phyloP scores from a whole-genome alignment of 2,888 invertebrate genomes.

The Temnothorax ravouxi region DNA sequence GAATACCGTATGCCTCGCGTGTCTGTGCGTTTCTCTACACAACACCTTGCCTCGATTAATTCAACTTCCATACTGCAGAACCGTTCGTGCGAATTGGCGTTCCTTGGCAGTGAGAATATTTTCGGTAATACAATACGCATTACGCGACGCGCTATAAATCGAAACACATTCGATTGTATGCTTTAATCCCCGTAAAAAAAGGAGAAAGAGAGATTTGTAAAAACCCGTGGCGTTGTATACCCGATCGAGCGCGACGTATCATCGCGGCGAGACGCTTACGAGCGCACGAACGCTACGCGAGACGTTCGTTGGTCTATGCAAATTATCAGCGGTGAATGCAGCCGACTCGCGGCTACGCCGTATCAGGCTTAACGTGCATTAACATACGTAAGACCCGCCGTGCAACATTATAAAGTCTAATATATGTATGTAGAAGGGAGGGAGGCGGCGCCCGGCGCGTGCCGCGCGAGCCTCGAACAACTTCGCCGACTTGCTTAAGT shows the following conservation, averaged over 20 bases:
- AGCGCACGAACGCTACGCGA: not conserved
- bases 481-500: conserved; percentile 61
- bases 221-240: not conserved
- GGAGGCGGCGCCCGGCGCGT: conserved; percentile 68
- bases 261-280: not conserved
- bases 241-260: conserved; percentile 22
- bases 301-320: conserved; percentile 70
- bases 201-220: not conserved
- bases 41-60: conserved; percentile 49
- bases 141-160: conserved; percentile 10
- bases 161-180: conserved; percentile 8
- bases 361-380: conserved; percentile 79
- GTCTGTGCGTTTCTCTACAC: conserved; percentile 24
- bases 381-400: conserved; percentile 79
- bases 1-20: conserved; percentile 43
- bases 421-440: conserved; percentile 64
- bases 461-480: conserved; percentile 62
- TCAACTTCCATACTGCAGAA: conserved; percentile 31
- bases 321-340: conserved; percentile 62
- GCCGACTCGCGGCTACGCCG: conserved; percentile 54
- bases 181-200: not conserved
- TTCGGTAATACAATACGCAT: not conserved
- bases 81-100: conserved; percentile 22
- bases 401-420: conserved; percentile 81
- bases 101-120: not conserved